These are phyloP conservation scores for Lordiphosa mommai DNA, from an alignment of 1,140 invertebrate genomes.

Conservation along the genomic window DNA sequence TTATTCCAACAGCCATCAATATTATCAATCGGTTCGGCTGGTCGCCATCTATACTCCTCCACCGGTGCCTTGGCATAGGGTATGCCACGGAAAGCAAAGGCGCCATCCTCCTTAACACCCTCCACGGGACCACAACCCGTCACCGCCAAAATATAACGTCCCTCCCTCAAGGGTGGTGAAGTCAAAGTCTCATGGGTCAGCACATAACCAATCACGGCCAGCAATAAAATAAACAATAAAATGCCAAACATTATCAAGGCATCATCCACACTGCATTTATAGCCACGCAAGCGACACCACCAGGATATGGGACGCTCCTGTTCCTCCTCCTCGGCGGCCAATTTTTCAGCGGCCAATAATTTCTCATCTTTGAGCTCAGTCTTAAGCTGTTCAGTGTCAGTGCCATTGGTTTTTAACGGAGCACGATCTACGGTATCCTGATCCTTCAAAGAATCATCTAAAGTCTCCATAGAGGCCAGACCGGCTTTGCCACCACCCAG, in stretches of 20 bases:
- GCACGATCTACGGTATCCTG: slow-evolving; percentile 74
- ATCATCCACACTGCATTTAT: slow-evolving; percentile 80
- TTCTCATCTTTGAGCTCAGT: slow-evolving; percentile 79
- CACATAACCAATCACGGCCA: slow-evolving; percentile 84
- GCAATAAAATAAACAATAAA: slow-evolving; percentile 83
- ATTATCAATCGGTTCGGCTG: slow-evolving; percentile 84
- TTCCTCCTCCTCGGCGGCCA: slow-evolving; percentile 75
- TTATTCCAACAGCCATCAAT: slow-evolving; percentile 90
- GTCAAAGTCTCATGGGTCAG: slow-evolving; percentile 81
- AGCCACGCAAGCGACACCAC: slow-evolving; percentile 58
- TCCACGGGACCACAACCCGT: slow-evolving; percentile 89
- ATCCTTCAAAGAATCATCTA: slow-evolving; percentile 83
- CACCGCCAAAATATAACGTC: slow-evolving; percentile 86
- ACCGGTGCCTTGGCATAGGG: slow-evolving; percentile 91
- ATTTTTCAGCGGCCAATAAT: slow-evolving; percentile 46
- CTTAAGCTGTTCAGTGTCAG: slow-evolving; percentile 85
- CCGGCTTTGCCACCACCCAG: slow-evolving; percentile 82
- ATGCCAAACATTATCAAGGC: slow-evolving; percentile 80
- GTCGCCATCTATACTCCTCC: slow-evolving; percentile 85
- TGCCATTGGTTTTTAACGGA: slow-evolving; percentile 80
- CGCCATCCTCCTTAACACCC: slow-evolving; percentile 87
- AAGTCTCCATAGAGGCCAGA: slow-evolving; percentile 88
- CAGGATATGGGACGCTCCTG: slow-evolving; percentile 53
- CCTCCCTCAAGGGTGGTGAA: slow-evolving; percentile 82
- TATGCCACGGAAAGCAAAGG: slow-evolving; percentile 90